Evolutionary conservation across 2,113 vertebrate species (phyloP).

Genomic region (Archilochus colubris): DNA sequence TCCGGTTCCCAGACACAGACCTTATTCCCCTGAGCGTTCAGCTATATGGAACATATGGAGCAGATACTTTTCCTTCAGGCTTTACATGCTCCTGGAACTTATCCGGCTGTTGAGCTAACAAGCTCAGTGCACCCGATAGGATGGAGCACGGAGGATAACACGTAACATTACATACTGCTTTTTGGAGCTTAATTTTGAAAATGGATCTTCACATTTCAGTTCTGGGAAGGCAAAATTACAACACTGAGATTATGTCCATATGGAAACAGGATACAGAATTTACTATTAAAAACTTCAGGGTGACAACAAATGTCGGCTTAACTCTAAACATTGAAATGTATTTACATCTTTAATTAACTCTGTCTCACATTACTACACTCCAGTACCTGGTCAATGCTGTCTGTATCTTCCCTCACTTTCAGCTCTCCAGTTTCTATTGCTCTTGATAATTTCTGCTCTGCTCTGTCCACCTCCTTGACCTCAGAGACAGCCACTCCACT

Average conservation of each 20-base stretch:
- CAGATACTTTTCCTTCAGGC: neutral
- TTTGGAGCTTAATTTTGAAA: slow-evolving; percentile 12
- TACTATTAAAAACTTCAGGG: neutral
- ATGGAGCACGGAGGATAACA: neutral
- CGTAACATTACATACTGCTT: neutral
- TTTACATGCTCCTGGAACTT: neutral
- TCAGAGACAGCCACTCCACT: neutral
- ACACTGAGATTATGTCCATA: neutral
- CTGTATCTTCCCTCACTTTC: neutral
- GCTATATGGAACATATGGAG: neutral
- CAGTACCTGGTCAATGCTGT: neutral
- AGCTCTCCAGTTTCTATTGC: neutral
- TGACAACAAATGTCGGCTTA: neutral
- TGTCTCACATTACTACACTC: neutral
- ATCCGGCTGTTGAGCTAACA: neutral
- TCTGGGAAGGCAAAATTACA: neutral
- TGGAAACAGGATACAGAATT: neutral
- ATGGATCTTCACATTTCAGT: neutral
- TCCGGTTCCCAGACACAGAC: slow-evolving; percentile 53
- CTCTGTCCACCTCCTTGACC: neutral
- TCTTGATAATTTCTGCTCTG: neutral
- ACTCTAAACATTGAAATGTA: neutral
- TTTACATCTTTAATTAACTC: neutral
- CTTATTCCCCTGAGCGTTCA: slow-evolving; percentile 9
- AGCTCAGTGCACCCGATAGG: neutral